Evolutionary conservation across 30 jellyfish, hydroid and myxozoan species (phyloP).

Genomic region (Thelohanellus kitauei): DNA sequence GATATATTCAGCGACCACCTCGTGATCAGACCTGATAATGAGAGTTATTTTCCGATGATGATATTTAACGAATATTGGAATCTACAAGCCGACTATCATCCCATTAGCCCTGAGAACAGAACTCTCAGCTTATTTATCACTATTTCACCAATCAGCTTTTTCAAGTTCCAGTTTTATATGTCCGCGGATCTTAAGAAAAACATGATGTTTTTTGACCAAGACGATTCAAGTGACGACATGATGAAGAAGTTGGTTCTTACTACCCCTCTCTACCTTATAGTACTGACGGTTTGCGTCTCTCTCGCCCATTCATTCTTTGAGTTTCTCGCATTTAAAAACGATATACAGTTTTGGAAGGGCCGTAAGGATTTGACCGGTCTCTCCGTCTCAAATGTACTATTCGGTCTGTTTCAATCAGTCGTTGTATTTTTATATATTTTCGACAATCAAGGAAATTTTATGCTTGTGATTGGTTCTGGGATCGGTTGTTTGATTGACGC

Average conservation of each 20-base stretch:
- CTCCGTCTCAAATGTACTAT: slow-evolving; percentile 52
- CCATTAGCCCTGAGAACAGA: too few relatives aligned
- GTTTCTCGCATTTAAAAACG: slow-evolving; percentile 76
- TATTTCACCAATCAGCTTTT: too few relatives aligned
- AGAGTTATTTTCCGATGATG: slow-evolving; percentile 41
- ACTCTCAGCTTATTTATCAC: too few relatives aligned
- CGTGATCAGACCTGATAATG: too few relatives aligned
- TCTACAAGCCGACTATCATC: slow-evolving; percentile 50
- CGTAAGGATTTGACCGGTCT: slow-evolving; percentile 58
- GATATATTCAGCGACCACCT: too few relatives aligned
- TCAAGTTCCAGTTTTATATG: too few relatives aligned
- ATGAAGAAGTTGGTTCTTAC: too few relatives aligned
- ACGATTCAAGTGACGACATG: too few relatives aligned
- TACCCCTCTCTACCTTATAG: slow-evolving; percentile 64
- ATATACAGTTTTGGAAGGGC: slow-evolving; percentile 76
- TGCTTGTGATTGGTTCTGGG: slow-evolving; percentile 46
- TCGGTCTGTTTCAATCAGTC: slow-evolving; percentile 61
- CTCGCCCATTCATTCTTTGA: slow-evolving; percentile 71
- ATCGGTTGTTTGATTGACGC: slow-evolving; percentile 57
- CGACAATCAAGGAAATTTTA: slow-evolving; percentile 68
- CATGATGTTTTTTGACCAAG: too few relatives aligned
- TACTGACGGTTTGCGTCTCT: slow-evolving; percentile 48
- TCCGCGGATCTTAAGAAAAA: too few relatives aligned
- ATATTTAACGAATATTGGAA: slow-evolving; percentile 62
- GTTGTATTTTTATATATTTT: slow-evolving; percentile 48